Evolutionary conservation across 2,797 vertebrate genomes (phyloP).

Genomic region (Phalloptychus januarius): DNA sequence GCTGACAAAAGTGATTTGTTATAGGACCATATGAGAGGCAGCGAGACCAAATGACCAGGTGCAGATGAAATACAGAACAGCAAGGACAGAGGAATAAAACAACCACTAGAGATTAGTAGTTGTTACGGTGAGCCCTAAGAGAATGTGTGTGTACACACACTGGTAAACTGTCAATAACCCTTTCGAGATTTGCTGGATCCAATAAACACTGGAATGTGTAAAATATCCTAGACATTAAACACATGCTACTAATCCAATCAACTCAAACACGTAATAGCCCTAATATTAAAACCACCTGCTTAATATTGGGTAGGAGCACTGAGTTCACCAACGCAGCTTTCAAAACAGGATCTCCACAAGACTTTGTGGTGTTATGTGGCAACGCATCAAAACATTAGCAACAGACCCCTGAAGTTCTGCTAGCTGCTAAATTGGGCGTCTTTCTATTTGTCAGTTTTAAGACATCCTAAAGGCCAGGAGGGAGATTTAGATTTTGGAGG

Average conservation of each 20-base stretch:
- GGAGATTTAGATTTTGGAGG: background rate
- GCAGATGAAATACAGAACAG: slow-evolving; percentile 42
- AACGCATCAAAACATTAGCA: background rate
- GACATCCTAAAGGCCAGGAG: background rate
- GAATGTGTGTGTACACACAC: slow-evolving; percentile 34
- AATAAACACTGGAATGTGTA: slow-evolving; percentile 60
- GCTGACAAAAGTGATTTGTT: slow-evolving; percentile 50
- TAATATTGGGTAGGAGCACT: background rate
- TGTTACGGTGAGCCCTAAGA: slow-evolving; percentile 27
- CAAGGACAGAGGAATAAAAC: slow-evolving; percentile 22
- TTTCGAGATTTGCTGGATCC: slow-evolving; percentile 36
- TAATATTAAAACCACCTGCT: slow-evolving; percentile 15
- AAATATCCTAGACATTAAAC: slow-evolving; percentile 45
- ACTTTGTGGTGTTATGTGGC: slow-evolving; percentile 5
- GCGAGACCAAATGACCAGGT: slow-evolving; percentile 55
- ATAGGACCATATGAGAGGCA: slow-evolving; percentile 41
- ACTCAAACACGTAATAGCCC: slow-evolving; percentile 2
- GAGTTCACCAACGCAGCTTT: background rate
- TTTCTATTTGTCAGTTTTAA: background rate
- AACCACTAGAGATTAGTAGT: slow-evolving; percentile 34
- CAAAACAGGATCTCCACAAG: background rate
- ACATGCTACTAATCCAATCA: slow-evolving; percentile 35
- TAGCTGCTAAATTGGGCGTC: background rate
- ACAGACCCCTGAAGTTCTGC: background rate
- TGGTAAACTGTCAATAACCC: slow-evolving; percentile 55